Percentiles rank a stretch among this genome's conserved stretches.
These are phyloP conservation scores for Rhyacophila evoluta DNA, from an alignment of 2,888 invertebrate genomes.

Conservation along the genomic window DNA sequence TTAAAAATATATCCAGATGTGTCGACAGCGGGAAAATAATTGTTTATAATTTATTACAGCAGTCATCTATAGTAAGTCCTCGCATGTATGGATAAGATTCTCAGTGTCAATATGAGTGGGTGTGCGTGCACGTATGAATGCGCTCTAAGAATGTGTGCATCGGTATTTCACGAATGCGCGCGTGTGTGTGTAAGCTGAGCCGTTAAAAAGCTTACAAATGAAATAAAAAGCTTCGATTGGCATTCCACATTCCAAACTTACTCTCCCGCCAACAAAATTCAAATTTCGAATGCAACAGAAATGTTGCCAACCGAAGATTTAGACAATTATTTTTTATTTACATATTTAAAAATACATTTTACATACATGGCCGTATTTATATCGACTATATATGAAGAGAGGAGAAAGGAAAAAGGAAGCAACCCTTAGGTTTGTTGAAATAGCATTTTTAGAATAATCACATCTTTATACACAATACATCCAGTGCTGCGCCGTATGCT, in stretches of 20 bases:
- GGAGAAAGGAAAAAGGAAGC: too few species aligned
- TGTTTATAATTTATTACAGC: neutral
- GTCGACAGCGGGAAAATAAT: too few species aligned
- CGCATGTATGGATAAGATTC: neutral
- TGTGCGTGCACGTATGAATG: neutral
- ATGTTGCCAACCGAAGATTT: neutral
- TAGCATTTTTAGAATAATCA: too few species aligned
- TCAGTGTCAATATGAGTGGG: neutral
- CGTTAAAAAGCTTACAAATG: constrained; percentile 5
- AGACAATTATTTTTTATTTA: too few species aligned
- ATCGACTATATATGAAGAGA: too few species aligned
- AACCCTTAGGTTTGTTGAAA: too few species aligned
- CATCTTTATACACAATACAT: too few species aligned
- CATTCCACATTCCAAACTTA: neutral
- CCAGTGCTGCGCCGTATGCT: too few species aligned
- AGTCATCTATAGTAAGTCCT: neutral
- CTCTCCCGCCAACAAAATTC: neutral
- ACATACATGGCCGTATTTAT: too few species aligned
- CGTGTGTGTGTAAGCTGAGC: neutral
- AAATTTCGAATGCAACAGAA: constrained; percentile 9
- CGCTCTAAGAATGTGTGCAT: neutral
- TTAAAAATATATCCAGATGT: too few species aligned
- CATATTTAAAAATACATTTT: too few species aligned
- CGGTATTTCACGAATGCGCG: neutral
- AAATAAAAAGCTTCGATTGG: constrained; percentile 11